Evolutionary conservation across 2,797 vertebrate species (phyloP), one percentile per base, ranked within the genome.

Genomic region (Acanthiza pusilla): DNA sequence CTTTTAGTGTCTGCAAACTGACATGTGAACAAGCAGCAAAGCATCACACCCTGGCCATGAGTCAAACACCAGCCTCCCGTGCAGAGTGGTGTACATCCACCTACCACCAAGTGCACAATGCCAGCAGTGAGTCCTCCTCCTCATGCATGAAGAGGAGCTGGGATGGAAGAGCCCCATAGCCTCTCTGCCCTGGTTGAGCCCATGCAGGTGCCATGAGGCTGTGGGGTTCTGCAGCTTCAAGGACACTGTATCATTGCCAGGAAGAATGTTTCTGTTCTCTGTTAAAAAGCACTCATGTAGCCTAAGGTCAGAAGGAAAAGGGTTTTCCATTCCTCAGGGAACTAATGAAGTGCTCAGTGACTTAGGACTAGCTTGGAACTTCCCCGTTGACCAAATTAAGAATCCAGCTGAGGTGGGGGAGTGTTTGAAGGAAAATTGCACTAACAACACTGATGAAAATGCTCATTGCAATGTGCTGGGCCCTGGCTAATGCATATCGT

Each of bases 151-250:
- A 5, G 9, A 55, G 66, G 30, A 26, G 22, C 15, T 1, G n/a
- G 20, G 47, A 22, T 42, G 40, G 23, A 23, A 40, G 9, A 84
- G 7, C 32, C 51, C 26, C 21, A 18, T 7, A 7, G 20, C 22
- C 36, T 53, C 17, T 12, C 34, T 3, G 15, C 26, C 12, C 5
- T 36, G 3, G 2, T 51, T 2, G 2, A 78, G 51, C 48, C 51
- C 66, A 19, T 2, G 3, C 38, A 58, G 38, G 27, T 3, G 0
- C n/a, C 2, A 3, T 30, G 48, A 53, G 0, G 38, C 34, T 15
- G 25, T 4, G 13, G 6, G 9, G 15, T 21, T 74, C 19, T 48
- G 55, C 76, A 53, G 36, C 38, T 65, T 34, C 30, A 29, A 21
- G 40, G 43, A 36, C 53, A 19, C 36, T 13, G 22, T 34, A 11